These are phyloP conservation scores for Holothuria leucospilota DNA, from an alignment of 53 echinoderm and acorn worm species.

Conservation along the genomic window DNA sequence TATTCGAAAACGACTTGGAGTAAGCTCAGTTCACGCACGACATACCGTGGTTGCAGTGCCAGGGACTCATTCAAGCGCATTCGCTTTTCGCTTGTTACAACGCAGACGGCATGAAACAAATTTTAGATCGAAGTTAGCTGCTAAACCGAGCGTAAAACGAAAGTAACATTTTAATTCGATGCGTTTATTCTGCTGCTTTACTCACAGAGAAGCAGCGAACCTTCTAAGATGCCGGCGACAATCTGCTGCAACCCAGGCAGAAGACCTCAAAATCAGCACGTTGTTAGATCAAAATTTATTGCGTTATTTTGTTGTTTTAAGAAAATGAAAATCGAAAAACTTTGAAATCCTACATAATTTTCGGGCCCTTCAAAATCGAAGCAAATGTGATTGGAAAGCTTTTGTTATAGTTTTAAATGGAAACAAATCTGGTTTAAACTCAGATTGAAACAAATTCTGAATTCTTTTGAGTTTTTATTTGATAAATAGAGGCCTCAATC, in stretches of 20 bases:
- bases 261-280: conserved; percentile 25
- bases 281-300: conserved; percentile 45
- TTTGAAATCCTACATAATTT: conserved; percentile 33
- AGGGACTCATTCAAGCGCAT: conserved; percentile 18
- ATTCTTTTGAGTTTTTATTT: conserved; percentile 38
- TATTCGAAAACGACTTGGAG: background rate
- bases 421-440: conserved; percentile 41
- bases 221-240: conserved; percentile 27
- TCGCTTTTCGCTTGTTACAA: conserved; percentile 14
- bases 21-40: conserved; percentile 34
- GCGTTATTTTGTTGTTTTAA: conserved; percentile 45
- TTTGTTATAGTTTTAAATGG: conserved; percentile 48
- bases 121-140: conserved; percentile 15
- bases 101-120: conserved; percentile 24
- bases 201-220: background rate
- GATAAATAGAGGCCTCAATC: conserved; percentile 16
- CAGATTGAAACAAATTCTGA: conserved; percentile 12
- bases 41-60: background rate
- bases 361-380: conserved; percentile 24
- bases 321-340: conserved; percentile 37
- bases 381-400: conserved; percentile 39
- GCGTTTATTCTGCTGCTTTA: background rate
- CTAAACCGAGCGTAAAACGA: conserved; percentile 13
- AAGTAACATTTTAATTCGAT: conserved; percentile 31
- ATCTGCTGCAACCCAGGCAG: conserved; percentile 32